phyloP scores from a whole-genome alignment of 2,113 vertebrate genomes.

The Pundamilia nyererei region DNA sequence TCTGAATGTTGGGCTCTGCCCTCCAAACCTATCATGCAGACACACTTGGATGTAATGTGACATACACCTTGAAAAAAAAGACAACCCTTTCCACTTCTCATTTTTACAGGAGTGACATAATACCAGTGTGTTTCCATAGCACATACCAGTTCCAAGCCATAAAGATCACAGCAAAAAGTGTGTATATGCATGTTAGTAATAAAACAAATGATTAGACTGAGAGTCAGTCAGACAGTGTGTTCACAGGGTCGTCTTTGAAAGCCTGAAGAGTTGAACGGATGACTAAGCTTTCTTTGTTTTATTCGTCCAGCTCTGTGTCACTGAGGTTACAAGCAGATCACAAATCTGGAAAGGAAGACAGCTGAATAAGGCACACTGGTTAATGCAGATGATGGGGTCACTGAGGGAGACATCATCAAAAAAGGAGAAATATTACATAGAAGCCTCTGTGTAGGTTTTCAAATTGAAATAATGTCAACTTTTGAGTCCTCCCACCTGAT shows the following conservation, averaged over 20 bases:
- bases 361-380: not conserved
- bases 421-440: not conserved
- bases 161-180: not conserved
- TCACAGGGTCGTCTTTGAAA: not conserved
- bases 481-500: not conserved
- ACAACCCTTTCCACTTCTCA: not conserved
- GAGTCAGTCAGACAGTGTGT: not conserved
- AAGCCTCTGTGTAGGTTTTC: not conserved
- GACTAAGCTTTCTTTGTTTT: not conserved
- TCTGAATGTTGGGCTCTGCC: not conserved
- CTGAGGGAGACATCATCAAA: not conserved
- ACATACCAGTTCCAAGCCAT: not conserved
- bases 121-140: not conserved
- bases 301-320: not conserved
- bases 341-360: not conserved
- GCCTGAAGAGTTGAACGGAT: not conserved
- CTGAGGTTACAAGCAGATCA: not conserved
- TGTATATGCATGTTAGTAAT: not conserved
- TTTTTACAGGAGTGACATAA: not conserved
- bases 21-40: not conserved
- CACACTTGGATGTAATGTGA: slow-evolving; percentile 9
- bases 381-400: not conserved
- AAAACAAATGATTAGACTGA: not conserved
- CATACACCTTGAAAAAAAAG: not conserved
- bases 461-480: not conserved